Conservation (phyloP, 2,888 invertebrate genomes). For the Eupithecia insigniata region DNA sequence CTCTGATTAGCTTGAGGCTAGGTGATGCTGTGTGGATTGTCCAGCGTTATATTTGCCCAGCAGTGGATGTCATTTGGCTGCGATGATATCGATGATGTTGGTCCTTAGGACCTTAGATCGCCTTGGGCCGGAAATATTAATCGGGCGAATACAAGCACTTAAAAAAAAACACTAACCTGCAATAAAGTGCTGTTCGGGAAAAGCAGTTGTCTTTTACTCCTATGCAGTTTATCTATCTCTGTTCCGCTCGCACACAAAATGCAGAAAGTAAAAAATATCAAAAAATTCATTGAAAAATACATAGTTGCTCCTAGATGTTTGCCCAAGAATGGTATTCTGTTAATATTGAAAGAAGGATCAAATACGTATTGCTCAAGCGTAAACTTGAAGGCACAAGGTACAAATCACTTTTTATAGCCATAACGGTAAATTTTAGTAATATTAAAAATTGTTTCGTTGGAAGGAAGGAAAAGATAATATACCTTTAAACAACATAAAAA, state of each 20-base stretch:
- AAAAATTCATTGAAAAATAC: constrained; percentile 12
- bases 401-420: background rate
- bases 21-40: no score
- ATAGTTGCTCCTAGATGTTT: constrained; percentile 10
- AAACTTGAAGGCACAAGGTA: background rate
- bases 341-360: constrained; percentile 13
- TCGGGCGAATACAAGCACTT: background rate
- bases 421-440: background rate
- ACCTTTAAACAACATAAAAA: background rate
- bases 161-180: constrained; percentile 58
- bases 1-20: no score
- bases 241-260: constrained; percentile 45
- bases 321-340: background rate
- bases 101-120: background rate
- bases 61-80: background rate
- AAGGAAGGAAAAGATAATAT: background rate
- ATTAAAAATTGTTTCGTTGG: background rate
- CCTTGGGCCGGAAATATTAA: background rate
- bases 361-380: constrained; percentile 13
- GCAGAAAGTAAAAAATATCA: constrained; percentile 23
- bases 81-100: background rate
- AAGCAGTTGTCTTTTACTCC: constrained; percentile 64
- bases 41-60: no score
- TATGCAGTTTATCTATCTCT: constrained; percentile 50
- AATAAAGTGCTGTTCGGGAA: constrained; percentile 69